phyloP scores from a whole-genome alignment of 2,888 invertebrate species.

The Resseliella maxima region DNA sequence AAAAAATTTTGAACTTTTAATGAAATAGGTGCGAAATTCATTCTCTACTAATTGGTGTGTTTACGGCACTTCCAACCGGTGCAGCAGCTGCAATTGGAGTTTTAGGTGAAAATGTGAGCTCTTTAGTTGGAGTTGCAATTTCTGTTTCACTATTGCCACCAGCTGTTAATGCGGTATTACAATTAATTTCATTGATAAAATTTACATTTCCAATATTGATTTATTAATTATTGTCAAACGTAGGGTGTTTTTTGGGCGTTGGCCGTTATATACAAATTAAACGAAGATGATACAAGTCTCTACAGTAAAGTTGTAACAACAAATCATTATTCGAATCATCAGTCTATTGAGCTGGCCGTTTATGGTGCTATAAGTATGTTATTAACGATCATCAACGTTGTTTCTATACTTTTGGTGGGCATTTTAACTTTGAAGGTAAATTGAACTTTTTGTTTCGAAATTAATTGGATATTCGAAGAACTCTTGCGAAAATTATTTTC shows the following conservation, averaged over 20 bases:
- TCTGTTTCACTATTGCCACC: slow-evolving; percentile 84
- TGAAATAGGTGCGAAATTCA: slow-evolving; percentile 72
- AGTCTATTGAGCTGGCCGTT: slow-evolving; percentile 72
- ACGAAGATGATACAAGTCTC: slow-evolving; percentile 67
- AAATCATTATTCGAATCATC: slow-evolving; percentile 71
- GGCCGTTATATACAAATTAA: slow-evolving; percentile 70
- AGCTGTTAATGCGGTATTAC: slow-evolving; percentile 79
- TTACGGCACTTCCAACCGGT: slow-evolving; percentile 82
- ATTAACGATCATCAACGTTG: slow-evolving; percentile 78
- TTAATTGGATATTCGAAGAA: too few species aligned
- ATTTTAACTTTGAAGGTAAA: slow-evolving; percentile 76
- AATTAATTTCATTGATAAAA: neutral
- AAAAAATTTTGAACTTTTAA: neutral
- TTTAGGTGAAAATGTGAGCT: slow-evolving; percentile 82
- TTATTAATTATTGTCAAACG: slow-evolving; percentile 59
- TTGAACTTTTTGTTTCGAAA: neutral
- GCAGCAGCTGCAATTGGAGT: slow-evolving; percentile 82
- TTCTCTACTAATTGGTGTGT: slow-evolving; percentile 76
- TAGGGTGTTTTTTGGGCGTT: slow-evolving; percentile 76
- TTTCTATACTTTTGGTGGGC: slow-evolving; percentile 78
- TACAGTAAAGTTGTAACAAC: slow-evolving; percentile 67
- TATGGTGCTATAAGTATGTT: slow-evolving; percentile 78
- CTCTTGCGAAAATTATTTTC: too few species aligned
- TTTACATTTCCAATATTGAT: slow-evolving; percentile 35
- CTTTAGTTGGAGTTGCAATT: slow-evolving; percentile 84